A percentile compares a stretch with the other conserved stretches of the same genome.
These are phyloP conservation scores for Columba livia DNA, from an alignment of 2,113 vertebrate genomes.

Conservation along the genomic window DNA sequence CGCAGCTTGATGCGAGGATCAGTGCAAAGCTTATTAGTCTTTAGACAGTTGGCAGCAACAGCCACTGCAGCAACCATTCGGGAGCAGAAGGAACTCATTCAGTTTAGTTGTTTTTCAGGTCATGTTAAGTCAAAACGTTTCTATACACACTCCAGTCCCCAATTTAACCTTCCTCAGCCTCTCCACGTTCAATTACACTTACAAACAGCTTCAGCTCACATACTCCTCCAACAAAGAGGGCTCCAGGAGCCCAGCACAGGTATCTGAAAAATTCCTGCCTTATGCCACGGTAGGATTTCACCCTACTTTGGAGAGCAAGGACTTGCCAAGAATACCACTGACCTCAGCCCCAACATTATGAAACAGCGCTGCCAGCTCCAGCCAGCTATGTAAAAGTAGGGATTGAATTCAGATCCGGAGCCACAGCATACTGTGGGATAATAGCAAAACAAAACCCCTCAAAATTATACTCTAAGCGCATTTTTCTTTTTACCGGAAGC, in stretches of 20 bases:
- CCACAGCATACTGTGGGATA: neutral
- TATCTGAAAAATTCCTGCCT: slow-evolving; percentile 25
- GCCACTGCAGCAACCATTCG: slow-evolving; percentile 24
- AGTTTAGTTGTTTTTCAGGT: slow-evolving; percentile 56
- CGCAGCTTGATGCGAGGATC: slow-evolving; percentile 41
- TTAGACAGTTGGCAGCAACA: slow-evolving; percentile 53
- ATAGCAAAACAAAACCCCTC: neutral
- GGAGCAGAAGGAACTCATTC: slow-evolving; percentile 46
- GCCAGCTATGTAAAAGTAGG: neutral
- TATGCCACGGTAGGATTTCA: neutral
- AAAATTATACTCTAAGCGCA: neutral
- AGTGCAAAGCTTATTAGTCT: slow-evolving; percentile 64
- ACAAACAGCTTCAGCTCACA: neutral
- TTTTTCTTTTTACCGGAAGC: neutral
- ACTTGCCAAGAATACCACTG: slow-evolving; percentile 38
- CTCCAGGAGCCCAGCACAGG: slow-evolving; percentile 9
- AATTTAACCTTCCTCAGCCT: slow-evolving; percentile 1
- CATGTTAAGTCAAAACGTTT: slow-evolving; percentile 50
- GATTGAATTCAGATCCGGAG: neutral
- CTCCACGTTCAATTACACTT: neutral
- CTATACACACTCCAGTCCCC: neutral
- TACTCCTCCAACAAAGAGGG: neutral
- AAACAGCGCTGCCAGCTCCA: slow-evolving; percentile 48
- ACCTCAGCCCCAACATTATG: slow-evolving; percentile 50
- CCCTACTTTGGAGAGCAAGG: neutral